Evolutionary conservation across 2,888 invertebrate genomes (phyloP), one percentile per base, ranked within the genome.

Genomic region (Andricus quercusramuli): DNA sequence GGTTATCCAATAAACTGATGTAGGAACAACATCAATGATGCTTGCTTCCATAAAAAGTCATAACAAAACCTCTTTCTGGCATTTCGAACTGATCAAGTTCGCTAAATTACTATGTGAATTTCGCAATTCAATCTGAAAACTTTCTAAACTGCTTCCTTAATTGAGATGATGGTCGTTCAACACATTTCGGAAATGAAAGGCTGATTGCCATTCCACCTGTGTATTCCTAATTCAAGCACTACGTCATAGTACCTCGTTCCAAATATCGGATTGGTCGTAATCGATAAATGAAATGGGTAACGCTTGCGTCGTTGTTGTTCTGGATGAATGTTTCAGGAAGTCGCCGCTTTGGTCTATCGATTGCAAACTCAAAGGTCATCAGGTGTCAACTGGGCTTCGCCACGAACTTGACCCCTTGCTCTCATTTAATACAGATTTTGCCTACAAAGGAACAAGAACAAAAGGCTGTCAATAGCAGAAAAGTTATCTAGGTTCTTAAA

Each of bases 131-230:
- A 47, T 68, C 47, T 47, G 17, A 64, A 47, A 25, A 68, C 44
- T 47, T 68, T 47, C 37, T 41, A 41, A 37, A 67, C 67, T 22
- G 15, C 41, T 37, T 44, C 68, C 68, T 68, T 68, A 68, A 68
- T 47, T 25, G 68, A 68, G 20, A 68, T 22, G 68, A 68, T 44
- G 68, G 68, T 68, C n/a, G 47, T 68, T 68, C 44, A 25, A 68
- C 68, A 68, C 47, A 83, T 81, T 83, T 83, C 83, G 83, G 83
- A 83, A 83, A 83, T 83, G 83, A 81, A 78, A 83, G 67, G 80
- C 67, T 80, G 78, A 79, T 79, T 70, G 74, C 74, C 77, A 81
- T 83, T 81, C 70, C 78, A 77, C 67, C 68, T 32, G 62, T 66
- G 78, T 74, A 74, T 51, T 29, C n/a, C 22, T 67, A 13, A 41